Percentiles rank a stretch among this genome's conserved stretches.
Conservation (phyloP, 1,140 invertebrate genomes). For the Scaptomyza graminum region DNA sequence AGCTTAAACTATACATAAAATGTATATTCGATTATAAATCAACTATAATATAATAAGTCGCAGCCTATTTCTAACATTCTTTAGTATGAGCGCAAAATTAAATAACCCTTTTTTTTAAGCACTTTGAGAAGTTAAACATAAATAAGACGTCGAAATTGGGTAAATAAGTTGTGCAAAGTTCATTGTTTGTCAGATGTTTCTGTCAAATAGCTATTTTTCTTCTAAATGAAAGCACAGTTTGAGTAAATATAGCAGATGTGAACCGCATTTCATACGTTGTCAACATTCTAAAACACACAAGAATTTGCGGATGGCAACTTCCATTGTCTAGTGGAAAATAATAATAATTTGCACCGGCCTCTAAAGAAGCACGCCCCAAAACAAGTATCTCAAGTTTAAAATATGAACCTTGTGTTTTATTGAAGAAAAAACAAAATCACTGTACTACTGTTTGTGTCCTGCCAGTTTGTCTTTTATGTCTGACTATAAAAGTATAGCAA, state of each 20-base stretch:
- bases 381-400: conserved; percentile 7
- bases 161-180: too few species aligned
- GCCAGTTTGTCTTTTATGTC: conserved; percentile 23
- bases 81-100: too few species aligned
- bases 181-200: background rate
- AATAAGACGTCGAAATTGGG: too few species aligned
- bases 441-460: background rate
- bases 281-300: conserved; percentile 33
- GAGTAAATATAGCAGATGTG: conserved; percentile 3
- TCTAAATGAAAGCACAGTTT: background rate
- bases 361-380: conserved; percentile 44
- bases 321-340: conserved; percentile 55
- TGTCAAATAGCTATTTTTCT: background rate
- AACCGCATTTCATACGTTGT: conserved; percentile 37
- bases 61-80: too few species aligned
- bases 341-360: conserved; percentile 48
- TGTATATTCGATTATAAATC: too few species aligned
- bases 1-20: background rate
- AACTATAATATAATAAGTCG: too few species aligned
- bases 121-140: too few species aligned
- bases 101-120: too few species aligned
- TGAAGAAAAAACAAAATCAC: conserved; percentile 3
- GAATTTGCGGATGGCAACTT: conserved; percentile 60
- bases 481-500: conserved; percentile 22
- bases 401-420: conserved; percentile 30